A percentile compares a stretch with the other conserved stretches of the same genome.
phyloP scores from a whole-genome alignment of 2,797 vertebrate species.

The Pygocentrus nattereri region DNA sequence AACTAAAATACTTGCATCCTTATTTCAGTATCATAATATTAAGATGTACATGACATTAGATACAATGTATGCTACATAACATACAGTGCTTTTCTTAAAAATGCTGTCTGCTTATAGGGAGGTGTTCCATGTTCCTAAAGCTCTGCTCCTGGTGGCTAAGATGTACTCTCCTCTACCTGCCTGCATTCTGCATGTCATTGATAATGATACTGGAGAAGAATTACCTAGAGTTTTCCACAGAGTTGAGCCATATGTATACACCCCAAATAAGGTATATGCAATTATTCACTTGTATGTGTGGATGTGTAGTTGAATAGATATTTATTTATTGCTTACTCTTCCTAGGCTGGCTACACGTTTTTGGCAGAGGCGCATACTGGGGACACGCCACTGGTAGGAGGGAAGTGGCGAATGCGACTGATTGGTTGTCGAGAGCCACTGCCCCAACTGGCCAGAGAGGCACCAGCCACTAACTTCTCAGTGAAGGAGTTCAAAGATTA shows the following conservation, averaged over 20 bases:
- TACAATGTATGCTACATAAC: no score
- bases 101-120: constrained; percentile 76
- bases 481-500: constrained; percentile 86
- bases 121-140: constrained; percentile 83
- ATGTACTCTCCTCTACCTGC: constrained; percentile 78
- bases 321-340: constrained; percentile 3
- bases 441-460: constrained; percentile 73
- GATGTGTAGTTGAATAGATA: not conserved
- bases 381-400: constrained; percentile 65
- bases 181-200: constrained; percentile 84
- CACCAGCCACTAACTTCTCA: constrained; percentile 75
- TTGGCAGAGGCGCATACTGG: constrained; percentile 81
- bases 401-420: constrained; percentile 86
- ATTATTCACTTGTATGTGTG: not conserved
- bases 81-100: no score
- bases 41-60: not conserved
- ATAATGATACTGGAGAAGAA: constrained; percentile 92
- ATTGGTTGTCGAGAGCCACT: constrained; percentile 80
- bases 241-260: constrained; percentile 79
- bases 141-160: constrained; percentile 85
- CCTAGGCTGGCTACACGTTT: constrained; percentile 89
- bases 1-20: no score
- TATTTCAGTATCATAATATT: not conserved
- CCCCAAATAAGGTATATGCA: constrained; percentile 86
- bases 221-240: constrained; percentile 81